Percentiles rank a stretch among this genome's conserved stretches.
These are phyloP conservation scores for Cyprinodon diabolis DNA, from an alignment of 2,797 vertebrate genomes.

Conservation along the genomic window DNA sequence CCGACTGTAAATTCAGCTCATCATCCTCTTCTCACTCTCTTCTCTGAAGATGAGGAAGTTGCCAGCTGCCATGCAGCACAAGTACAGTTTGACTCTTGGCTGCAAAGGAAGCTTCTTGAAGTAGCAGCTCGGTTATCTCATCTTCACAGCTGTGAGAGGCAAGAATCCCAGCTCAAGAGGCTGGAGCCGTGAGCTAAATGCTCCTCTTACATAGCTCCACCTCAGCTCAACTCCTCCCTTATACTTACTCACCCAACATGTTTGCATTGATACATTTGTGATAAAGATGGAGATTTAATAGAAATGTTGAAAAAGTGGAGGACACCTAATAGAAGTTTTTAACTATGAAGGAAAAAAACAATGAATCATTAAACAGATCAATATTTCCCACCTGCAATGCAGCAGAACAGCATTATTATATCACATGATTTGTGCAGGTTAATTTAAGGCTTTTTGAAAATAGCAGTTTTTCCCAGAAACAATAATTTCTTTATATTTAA, in stretches of 20 bases:
- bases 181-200: slow-evolving; percentile 76
- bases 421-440: neutral
- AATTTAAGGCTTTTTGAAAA: neutral
- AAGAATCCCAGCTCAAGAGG: slow-evolving; percentile 65
- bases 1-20: slow-evolving; percentile 34
- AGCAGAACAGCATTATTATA: no score
- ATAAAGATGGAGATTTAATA: neutral
- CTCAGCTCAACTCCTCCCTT: slow-evolving; percentile 68
- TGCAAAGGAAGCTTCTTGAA: slow-evolving; percentile 39
- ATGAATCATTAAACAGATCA: no score
- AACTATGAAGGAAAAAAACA: neutral
- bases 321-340: neutral
- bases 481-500: no score
- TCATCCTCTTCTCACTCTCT: slow-evolving; percentile 36
- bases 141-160: slow-evolving; percentile 58
- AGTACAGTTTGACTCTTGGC: slow-evolving; percentile 20
- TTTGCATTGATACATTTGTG: neutral
- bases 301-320: neutral
- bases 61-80: slow-evolving; percentile 51
- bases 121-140: slow-evolving; percentile 64
- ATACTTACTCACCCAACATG: neutral
- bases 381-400: no score
- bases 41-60: slow-evolving; percentile 19
- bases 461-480: neutral
- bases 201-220: slow-evolving; percentile 60